A percentile compares a stretch with the other conserved stretches of the same genome.
These are phyloP conservation scores for Vireo altiloquus DNA, from an alignment of 2,113 vertebrate genomes.

Conservation along the genomic window DNA sequence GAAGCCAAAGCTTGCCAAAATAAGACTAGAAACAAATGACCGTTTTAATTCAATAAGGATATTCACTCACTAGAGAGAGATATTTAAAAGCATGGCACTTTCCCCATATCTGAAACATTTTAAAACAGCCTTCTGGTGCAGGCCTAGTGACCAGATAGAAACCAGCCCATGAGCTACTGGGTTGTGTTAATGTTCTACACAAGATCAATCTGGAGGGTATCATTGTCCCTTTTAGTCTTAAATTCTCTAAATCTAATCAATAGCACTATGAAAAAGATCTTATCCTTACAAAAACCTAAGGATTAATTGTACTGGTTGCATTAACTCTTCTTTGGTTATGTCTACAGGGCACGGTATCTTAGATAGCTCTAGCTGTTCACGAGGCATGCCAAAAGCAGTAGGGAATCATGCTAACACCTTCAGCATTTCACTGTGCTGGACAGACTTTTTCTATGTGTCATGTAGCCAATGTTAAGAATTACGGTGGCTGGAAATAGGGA, in stretches of 20 bases:
- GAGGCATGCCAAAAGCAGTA: neutral
- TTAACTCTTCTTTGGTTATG: neutral
- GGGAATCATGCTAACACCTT: neutral
- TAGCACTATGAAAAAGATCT: neutral
- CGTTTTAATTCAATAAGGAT: neutral
- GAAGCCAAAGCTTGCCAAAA: neutral
- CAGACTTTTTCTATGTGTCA: neutral
- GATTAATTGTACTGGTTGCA: neutral
- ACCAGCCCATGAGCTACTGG: neutral
- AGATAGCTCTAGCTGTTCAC: neutral
- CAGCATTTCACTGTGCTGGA: neutral
- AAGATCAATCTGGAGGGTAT: neutral
- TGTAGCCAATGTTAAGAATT: neutral
- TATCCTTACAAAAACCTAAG: neutral
- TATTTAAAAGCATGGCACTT: neutral
- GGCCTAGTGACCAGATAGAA: neutral
- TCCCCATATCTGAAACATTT: neutral
- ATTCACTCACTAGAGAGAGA: neutral
- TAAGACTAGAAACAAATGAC: neutral
- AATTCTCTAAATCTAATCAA: neutral
- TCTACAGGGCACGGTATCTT: neutral
- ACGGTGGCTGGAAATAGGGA: neutral
- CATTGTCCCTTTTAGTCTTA: neutral
- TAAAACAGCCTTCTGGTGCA: neutral
- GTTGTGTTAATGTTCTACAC: neutral